Evolutionary conservation across 2,797 vertebrate genomes (phyloP).

Genomic region (Synaphobranchus kaupii): DNA sequence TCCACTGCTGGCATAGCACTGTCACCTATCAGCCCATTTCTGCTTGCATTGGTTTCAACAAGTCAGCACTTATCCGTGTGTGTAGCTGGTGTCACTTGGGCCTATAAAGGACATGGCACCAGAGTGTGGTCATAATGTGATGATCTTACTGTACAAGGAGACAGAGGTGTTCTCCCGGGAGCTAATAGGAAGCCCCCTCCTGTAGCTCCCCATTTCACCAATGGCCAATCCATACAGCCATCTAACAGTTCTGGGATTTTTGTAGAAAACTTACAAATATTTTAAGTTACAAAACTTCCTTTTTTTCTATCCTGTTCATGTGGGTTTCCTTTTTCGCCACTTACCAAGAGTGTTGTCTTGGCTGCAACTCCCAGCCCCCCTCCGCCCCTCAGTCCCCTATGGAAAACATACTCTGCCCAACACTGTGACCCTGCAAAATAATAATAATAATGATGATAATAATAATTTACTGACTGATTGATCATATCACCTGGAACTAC

Average conservation of each 20-base stretch:
- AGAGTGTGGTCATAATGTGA: neutral
- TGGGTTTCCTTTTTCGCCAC: neutral
- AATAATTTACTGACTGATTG: neutral
- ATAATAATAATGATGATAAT: no score
- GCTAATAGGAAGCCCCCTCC: neutral
- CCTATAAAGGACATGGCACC: neutral
- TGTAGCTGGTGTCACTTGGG: neutral
- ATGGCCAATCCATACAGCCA: neutral
- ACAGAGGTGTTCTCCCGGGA: neutral
- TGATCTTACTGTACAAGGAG: neutral
- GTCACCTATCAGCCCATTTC: neutral
- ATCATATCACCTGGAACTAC: neutral
- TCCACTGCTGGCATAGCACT: neutral
- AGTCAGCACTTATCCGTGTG: neutral
- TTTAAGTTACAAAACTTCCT: neutral
- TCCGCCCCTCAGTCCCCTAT: neutral
- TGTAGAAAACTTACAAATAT: neutral
- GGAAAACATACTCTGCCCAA: neutral
- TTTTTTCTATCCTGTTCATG: neutral
- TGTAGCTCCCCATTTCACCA: neutral
- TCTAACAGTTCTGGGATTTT: neutral
- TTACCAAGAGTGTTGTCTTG: neutral
- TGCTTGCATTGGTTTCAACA: neutral
- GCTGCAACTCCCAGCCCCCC: neutral
- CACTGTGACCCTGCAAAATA: neutral